Percentiles rank a stretch among this genome's conserved stretches.
Conservation (phyloP, 2,888 invertebrate species). For the Trichogramma evanescens region DNA sequence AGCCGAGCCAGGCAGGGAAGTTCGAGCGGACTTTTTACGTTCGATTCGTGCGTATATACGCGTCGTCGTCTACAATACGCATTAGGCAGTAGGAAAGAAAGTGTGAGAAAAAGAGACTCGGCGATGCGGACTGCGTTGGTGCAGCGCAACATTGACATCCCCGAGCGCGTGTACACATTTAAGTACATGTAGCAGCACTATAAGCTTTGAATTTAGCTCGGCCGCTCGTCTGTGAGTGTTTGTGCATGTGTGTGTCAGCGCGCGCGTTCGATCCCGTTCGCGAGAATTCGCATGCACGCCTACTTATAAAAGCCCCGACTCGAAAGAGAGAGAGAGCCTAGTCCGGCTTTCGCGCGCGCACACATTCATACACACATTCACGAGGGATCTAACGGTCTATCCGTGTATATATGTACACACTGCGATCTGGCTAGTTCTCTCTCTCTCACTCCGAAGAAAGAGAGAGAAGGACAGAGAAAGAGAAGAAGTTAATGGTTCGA, state of each 20-base stretch:
- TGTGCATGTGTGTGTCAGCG: neutral
- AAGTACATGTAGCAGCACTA: too few relatives aligned
- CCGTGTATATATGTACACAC: neutral
- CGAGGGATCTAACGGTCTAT: conserved; percentile 11
- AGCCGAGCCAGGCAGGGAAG: neutral
- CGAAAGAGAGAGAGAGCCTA: too few relatives aligned
- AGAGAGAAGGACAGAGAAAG: neutral
- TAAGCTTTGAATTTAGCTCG: too few relatives aligned
- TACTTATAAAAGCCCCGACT: neutral
- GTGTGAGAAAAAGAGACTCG: too few relatives aligned
- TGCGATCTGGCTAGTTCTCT: conserved; percentile 1
- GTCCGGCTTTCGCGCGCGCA: neutral
- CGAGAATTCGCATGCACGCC: conserved; percentile 13
- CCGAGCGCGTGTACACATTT: neutral
- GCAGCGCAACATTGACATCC: conserved; percentile 6
- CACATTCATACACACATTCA: neutral
- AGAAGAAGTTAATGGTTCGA: conserved; percentile 22
- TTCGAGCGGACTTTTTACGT: conserved; percentile 24
- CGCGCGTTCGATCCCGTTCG: conserved; percentile 14
- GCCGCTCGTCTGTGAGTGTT: too few relatives aligned
- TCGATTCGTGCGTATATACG: too few relatives aligned
- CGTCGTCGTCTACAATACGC: too few relatives aligned
- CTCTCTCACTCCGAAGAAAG: neutral
- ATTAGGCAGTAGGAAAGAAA: too few relatives aligned
- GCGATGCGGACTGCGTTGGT: too few relatives aligned